Evolutionary conservation across 1,140 invertebrate genomes (phyloP).

Genomic region (Caenorhabditis brenneri): DNA sequence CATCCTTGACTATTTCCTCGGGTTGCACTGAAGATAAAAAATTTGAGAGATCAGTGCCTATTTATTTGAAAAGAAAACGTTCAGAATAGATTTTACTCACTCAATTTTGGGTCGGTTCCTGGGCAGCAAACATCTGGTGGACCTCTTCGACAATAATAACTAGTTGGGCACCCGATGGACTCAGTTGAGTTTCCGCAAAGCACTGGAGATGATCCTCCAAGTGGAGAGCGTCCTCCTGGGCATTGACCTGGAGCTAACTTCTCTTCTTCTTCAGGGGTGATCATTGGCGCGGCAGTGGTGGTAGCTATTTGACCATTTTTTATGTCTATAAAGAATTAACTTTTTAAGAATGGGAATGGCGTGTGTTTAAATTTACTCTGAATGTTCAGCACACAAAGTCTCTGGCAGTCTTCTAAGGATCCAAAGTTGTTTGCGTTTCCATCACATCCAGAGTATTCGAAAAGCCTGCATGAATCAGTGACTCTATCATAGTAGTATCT

Average conservation of each 20-base stretch:
- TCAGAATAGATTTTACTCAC: too few relatives aligned
- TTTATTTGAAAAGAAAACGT: too few relatives aligned
- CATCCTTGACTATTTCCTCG: constrained; percentile 20
- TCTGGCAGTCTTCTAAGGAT: constrained; percentile 79
- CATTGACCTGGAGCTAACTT: constrained; percentile 62
- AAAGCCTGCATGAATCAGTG: constrained; percentile 65
- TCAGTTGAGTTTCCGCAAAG: constrained; percentile 69
- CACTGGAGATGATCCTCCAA: constrained; percentile 66
- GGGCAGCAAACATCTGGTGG: constrained; percentile 70
- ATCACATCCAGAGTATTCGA: constrained; percentile 68
- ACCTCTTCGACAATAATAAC: constrained; percentile 65
- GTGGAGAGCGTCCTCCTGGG: constrained; percentile 61
- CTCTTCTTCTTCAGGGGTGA: constrained; percentile 13
- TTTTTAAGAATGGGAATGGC: background rate
- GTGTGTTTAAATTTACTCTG: background rate
- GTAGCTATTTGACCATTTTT: constrained; percentile 55
- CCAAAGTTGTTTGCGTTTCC: constrained; percentile 71
- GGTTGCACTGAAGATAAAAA: background rate
- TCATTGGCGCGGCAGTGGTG: constrained; percentile 57
- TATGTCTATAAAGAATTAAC: constrained; percentile 31
- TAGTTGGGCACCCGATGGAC: constrained; percentile 68
- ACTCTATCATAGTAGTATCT: constrained; percentile 67
- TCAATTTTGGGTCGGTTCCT: constrained; percentile 36
- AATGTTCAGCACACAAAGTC: constrained; percentile 75
- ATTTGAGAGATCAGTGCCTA: too few relatives aligned